A percentile compares a stretch with the other conserved stretches of the same genome.
These are phyloP conservation scores for Ridgeia piscesae DNA, from an alignment of 1,140 invertebrate species.

Conservation along the genomic window DNA sequence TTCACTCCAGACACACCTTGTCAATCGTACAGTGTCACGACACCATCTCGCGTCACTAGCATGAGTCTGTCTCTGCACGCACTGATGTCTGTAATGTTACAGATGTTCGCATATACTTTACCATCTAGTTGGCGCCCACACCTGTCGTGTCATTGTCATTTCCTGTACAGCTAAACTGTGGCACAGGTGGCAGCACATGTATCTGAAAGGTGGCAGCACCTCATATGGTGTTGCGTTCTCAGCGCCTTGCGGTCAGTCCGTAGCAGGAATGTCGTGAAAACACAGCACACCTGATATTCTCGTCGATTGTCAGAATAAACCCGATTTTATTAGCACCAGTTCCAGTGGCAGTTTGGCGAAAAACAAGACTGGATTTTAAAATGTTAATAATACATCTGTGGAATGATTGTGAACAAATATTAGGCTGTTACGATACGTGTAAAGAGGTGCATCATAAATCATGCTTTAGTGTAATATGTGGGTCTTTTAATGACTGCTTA, in stretches of 20 bases:
- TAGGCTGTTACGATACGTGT: neutral
- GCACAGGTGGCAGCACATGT: too few relatives aligned
- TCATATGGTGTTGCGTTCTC: neutral
- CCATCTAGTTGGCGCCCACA: neutral
- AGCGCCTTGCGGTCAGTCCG: too few relatives aligned
- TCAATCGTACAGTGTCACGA: neutral
- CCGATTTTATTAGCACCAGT: neutral
- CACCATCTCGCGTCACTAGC: neutral
- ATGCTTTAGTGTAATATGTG: neutral
- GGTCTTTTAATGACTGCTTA: neutral
- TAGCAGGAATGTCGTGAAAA: neutral
- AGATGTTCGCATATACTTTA: neutral
- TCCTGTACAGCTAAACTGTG: too few relatives aligned
- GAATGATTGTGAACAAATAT: neutral
- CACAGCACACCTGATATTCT: neutral
- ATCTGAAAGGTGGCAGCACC: neutral
- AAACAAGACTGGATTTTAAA: neutral
- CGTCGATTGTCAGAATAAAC: neutral
- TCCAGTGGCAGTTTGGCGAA: neutral
- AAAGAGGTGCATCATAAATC: neutral
- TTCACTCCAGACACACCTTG: neutral
- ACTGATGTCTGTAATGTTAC: neutral
- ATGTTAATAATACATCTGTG: neutral
- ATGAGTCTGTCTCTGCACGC: too few relatives aligned
- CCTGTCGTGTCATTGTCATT: neutral